Base-by-base conservation (phyloP, 2,113 vertebrate species). In the Lagopus muta region DNA sequence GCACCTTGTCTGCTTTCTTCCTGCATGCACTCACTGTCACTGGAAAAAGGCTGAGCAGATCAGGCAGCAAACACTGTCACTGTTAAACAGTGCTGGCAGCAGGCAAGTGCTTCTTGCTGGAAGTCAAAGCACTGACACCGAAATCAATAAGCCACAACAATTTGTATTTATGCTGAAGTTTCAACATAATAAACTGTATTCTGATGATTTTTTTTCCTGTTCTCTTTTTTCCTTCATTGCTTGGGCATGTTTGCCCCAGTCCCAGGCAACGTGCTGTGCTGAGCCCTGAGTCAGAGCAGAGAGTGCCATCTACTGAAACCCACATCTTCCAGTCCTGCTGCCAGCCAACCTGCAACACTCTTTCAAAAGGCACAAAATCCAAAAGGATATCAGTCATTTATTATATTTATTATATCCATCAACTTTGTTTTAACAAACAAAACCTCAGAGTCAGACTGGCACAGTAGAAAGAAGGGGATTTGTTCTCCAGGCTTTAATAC, bases 301-400 rank as follows among this genome's bases (percentile, higher is more conserved):
- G 82, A 91, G 85, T 94, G 96, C 94, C 96, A 95, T 54, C 95
- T 94, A 89, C 85, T 83, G 95, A 95, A 93, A 72, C 7, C 10
- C 6, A 4, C 2, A 52, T 72, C 89, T 92, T 78, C 89, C 93
- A 71, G 13, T 32, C 2, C 19, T 1, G 2, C 11, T 62, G 84
- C n/a, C 22, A 58, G 24, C 6, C 57, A 24, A 48, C 34, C 67
- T 66, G 82, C 42, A 28, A 85, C 85, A 80, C 60, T 45, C 84
- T 91, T 94, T 92, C 81, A 89, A 87, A 91, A 84, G 85, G 91
- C 45, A 91, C 73, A 76, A 82, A 82, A 55, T 30, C 54, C 28
- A 93, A 88, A 74, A 87, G 87, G 78, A 91, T 83, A 92, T 80
- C 62, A 89, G 34, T 88, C 85, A 76, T 88, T 94, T 88, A 52